Evolutionary conservation across 2,797 vertebrate species (phyloP).

Genomic region (Pipistrellus nathusii): DNA sequence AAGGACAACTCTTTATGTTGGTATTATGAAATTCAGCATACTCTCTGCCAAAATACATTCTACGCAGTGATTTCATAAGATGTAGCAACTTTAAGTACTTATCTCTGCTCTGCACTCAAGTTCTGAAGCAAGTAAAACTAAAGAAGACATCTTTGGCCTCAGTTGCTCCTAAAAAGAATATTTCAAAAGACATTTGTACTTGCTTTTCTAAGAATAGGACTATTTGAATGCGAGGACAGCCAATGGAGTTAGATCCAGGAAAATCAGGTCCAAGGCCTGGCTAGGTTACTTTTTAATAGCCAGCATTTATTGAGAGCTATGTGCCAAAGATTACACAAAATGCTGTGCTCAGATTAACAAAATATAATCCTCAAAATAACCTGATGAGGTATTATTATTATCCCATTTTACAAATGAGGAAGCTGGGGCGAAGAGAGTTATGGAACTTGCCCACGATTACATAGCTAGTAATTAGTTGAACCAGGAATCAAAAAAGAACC

Average conservation of each 20-base stretch:
- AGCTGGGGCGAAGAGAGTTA: not conserved
- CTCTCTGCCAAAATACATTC: conserved; percentile 29
- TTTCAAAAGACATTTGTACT: conserved; percentile 13
- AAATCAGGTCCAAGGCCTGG: not conserved
- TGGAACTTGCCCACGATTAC: not conserved
- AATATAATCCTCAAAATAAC: not conserved
- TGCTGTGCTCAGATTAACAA: not conserved
- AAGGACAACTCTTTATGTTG: not conserved
- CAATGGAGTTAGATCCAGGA: not conserved
- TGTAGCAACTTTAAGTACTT: not conserved
- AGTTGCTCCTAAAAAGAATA: conserved; percentile 29
- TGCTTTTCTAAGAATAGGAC: conserved; percentile 25
- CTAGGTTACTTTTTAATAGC: not conserved
- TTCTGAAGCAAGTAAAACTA: conserved; percentile 38
- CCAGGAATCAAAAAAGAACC: not conserved
- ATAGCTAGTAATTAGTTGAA: not conserved
- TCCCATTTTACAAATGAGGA: not conserved
- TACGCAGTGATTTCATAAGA: conserved; percentile 6
- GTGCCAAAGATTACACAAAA: not conserved
- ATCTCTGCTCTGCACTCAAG: not conserved
- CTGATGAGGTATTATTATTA: not conserved
- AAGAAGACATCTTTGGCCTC: conserved; percentile 36
- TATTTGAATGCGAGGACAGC: not conserved
- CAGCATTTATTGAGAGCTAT: not conserved
- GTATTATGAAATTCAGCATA: not conserved